Evolutionary conservation across 2,797 vertebrate species (phyloP), one percentile per base, ranked within the genome.

Genomic region (Myripristis jacobus): DNA sequence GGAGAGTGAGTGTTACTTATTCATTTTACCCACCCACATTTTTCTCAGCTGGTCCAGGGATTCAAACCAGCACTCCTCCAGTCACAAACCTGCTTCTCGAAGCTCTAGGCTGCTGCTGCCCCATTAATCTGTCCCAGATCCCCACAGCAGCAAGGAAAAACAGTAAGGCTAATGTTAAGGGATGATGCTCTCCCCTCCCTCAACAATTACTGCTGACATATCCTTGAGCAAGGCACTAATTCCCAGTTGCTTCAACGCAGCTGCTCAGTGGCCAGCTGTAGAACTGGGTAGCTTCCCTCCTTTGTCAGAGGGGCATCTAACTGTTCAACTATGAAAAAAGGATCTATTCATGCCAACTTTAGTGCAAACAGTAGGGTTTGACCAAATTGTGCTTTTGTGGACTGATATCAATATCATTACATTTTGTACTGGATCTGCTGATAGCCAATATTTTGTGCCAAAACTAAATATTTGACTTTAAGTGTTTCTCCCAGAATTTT

Each of bases 51-150:
- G 55, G 66, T 60, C 29, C 44, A 7, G 8, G 29, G 36, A 74
- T 63, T 71, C 16, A 76, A 70, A 79, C 52, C 43, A 66, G 22
- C 3, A 1, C 19, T 71, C 60, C 64, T 71, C 73, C 1, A 54
- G 66, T 80, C 73, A 71, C 61, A 78, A 74, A 51, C 60, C 48
- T 85, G 50, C 55, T 74, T 62, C 43, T 47, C 81, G 67, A 81
- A 75, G 65, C 70, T 70, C 63, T 41, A 76, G 51, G 44, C 73
- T 55, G 66, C 54, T 61, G 12, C 44, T 34, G 59, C 27, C n/a
- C 62, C 67, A 81, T 76, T 75, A 87, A 85, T 81, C 61, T 81
- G 66, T 66, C 80, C 52, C 50, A 75, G 51, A 74, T 81, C 48
- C 65, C 70, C 66, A 75, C 53, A 75, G 74, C 53, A 75, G 65